phyloP scores from a whole-genome alignment of 2,797 vertebrate species.

The Gouania willdenowi region DNA sequence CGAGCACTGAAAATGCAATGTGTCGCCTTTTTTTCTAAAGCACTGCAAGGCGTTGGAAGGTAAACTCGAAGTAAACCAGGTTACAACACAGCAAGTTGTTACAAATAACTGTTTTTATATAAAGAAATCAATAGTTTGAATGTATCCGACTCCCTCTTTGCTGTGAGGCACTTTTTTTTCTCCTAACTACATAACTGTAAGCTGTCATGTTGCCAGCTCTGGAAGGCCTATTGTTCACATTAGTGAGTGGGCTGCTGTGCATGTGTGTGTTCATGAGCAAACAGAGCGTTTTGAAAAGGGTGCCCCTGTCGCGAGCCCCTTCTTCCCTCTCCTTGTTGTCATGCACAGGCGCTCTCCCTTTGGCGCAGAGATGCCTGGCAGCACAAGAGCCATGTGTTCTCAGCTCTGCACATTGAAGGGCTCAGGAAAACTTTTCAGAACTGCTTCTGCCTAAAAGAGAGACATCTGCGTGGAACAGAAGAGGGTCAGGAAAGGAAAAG shows the following conservation, averaged over 20 bases:
- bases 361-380: slow-evolving; percentile 67
- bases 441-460: slow-evolving; percentile 45
- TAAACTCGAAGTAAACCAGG: slow-evolving; percentile 14
- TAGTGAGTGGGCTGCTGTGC: slow-evolving; percentile 28
- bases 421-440: slow-evolving; percentile 56
- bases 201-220: slow-evolving; percentile 12
- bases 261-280: slow-evolving; percentile 33
- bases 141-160: no score
- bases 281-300: slow-evolving; percentile 26
- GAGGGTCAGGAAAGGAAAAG: slow-evolving; percentile 14
- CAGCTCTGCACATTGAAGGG: slow-evolving; percentile 68
- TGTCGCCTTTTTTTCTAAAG: slow-evolving; percentile 51
- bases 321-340: slow-evolving; percentile 73
- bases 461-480: slow-evolving; percentile 18
- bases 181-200: slow-evolving; percentile 6
- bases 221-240: slow-evolving; percentile 34
- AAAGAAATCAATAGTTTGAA: slow-evolving; percentile 13
- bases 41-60: slow-evolving; percentile 35
- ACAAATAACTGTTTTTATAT: no score
- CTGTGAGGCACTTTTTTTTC: slow-evolving; percentile 2
- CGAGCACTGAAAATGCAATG: slow-evolving; percentile 37
- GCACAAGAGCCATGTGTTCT: slow-evolving; percentile 73
- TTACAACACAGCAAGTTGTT: no score
- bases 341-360: slow-evolving; percentile 72
- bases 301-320: slow-evolving; percentile 72